phyloP scores from a whole-genome alignment of 2,888 invertebrate species.

The Caradrina clavipalpis region DNA sequence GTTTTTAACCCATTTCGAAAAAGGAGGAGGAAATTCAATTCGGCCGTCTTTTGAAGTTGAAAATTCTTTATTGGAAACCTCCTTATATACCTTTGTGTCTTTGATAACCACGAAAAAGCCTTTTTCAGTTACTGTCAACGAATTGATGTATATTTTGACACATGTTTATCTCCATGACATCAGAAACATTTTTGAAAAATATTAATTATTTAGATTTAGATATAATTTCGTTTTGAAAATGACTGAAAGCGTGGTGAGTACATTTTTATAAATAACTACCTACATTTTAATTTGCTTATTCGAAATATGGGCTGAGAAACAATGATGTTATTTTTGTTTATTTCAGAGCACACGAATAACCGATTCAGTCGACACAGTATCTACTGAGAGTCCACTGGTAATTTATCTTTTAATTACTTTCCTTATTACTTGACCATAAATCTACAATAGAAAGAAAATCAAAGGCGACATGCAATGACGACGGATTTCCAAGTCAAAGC shows the following conservation, averaged over 20 bases:
- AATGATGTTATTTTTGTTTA: neutral
- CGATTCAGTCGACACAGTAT: slow-evolving; percentile 71
- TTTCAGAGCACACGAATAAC: slow-evolving; percentile 79
- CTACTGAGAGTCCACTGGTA: slow-evolving; percentile 77
- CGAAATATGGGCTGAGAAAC: neutral
- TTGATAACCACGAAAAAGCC: neutral
- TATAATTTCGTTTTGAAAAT: slow-evolving; percentile 68
- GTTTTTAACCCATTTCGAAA: too few relatives aligned
- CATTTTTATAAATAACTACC: neutral
- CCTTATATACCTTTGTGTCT: neutral
- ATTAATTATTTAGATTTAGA: slow-evolving; percentile 44
- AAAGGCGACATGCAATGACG: neutral
- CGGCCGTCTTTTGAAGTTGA: too few relatives aligned
- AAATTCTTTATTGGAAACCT: neutral
- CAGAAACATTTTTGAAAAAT: slow-evolving; percentile 54
- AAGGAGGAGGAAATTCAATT: too few relatives aligned
- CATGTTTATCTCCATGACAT: slow-evolving; percentile 35
- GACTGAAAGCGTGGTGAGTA: slow-evolving; percentile 81
- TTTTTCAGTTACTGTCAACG: neutral
- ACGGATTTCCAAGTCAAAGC: too few relatives aligned
- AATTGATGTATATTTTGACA: slow-evolving; percentile 39
- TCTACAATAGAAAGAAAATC: neutral
- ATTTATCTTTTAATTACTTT: slow-evolving; percentile 16
- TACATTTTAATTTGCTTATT: neutral
- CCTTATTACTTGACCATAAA: neutral